Percentiles rank a stretch among this genome's conserved stretches.
phyloP scores from a whole-genome alignment of 2,113 vertebrate genomes.

The Brachyhypopomus occidentalis region DNA sequence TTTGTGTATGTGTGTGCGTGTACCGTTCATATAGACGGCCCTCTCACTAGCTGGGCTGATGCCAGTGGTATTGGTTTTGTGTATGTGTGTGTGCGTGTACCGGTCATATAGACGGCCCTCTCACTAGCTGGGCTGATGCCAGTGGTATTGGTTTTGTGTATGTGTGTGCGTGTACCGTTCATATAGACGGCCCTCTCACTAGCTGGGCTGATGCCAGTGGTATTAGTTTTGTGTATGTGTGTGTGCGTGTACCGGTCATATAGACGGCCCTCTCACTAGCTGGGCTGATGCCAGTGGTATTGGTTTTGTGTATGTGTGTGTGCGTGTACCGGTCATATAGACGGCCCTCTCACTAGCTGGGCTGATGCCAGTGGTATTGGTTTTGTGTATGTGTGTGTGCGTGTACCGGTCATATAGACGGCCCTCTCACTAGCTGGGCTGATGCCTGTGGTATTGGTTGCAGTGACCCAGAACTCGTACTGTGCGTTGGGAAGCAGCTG shows the following conservation, averaged over 20 bases:
- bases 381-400: background rate
- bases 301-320: constrained; percentile 19
- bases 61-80: constrained; percentile 86
- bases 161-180: constrained; percentile 79
- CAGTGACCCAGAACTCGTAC: constrained; percentile 94
- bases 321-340: constrained; percentile 81
- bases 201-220: constrained; percentile 62
- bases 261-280: constrained; percentile 88
- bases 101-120: constrained; percentile 82
- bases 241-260: constrained; percentile 82
- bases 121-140: constrained; percentile 78
- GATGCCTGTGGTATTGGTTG: constrained; percentile 85
- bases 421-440: constrained; percentile 89
- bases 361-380: background rate
- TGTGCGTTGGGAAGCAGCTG: constrained; percentile 86
- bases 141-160: background rate
- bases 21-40: constrained; percentile 52
- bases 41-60: constrained; percentile 88
- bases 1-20: background rate
- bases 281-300: constrained; percentile 55
- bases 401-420: constrained; percentile 12
- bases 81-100: too few relatives aligned
- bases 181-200: constrained; percentile 88
- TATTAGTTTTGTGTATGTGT: constrained; percentile 7
- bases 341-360: constrained; percentile 85